phyloP scores from a whole-genome alignment of 2,113 vertebrate genomes.

The Dasyprocta punctata region DNA sequence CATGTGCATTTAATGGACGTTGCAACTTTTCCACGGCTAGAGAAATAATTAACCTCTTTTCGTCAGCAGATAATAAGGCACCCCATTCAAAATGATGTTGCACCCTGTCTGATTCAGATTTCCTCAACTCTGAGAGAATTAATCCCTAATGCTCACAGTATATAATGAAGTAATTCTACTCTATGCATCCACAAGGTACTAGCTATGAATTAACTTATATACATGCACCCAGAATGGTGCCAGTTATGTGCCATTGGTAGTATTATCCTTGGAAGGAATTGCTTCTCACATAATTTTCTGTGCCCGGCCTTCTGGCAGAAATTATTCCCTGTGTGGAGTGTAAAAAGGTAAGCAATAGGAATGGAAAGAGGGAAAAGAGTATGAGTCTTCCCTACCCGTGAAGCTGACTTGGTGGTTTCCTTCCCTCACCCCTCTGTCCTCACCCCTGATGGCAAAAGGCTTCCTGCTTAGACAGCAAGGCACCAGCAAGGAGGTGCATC shows the following conservation, averaged over 20 bases:
- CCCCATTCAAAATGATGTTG: background rate
- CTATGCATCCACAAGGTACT: background rate
- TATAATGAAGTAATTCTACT: background rate
- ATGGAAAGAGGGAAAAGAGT: background rate
- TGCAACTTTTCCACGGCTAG: background rate
- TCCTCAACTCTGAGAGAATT: background rate
- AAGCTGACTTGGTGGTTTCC: background rate
- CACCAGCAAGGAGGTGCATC: background rate
- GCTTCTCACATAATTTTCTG: background rate
- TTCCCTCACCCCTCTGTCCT: background rate
- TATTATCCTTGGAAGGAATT: background rate
- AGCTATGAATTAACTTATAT: background rate
- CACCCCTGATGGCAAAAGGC: background rate
- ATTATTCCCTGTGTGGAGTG: background rate
- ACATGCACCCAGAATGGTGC: background rate
- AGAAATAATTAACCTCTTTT: background rate
- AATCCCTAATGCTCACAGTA: background rate
- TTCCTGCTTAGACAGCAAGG: slow-evolving; percentile 42
- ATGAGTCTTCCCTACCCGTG: background rate
- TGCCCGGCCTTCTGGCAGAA: background rate
- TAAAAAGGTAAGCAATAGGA: background rate
- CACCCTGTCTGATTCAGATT: background rate
- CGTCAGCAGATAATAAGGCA: background rate
- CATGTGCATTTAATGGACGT: background rate
- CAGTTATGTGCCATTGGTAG: background rate